Evolutionary conservation across 2,888 invertebrate species (phyloP).

Genomic region (Luperina testacea): DNA sequence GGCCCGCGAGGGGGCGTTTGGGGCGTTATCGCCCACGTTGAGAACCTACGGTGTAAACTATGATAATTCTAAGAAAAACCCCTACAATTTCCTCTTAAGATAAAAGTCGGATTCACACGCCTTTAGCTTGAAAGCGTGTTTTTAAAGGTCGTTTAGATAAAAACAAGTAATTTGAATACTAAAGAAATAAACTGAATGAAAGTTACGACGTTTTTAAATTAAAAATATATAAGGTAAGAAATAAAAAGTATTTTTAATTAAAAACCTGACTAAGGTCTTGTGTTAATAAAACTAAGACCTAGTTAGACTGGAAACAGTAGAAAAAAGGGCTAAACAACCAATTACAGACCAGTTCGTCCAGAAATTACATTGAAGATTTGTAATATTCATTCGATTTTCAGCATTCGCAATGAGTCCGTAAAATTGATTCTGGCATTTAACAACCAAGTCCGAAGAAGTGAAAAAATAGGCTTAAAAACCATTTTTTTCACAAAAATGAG

Average conservation of each 20-base stretch:
- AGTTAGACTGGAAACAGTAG: not conserved
- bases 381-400: not conserved
- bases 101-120: not conserved
- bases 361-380: not conserved
- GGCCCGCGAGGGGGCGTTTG: not conserved
- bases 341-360: not conserved
- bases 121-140: not conserved
- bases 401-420: not conserved
- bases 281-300: not conserved
- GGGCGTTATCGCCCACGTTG: not conserved
- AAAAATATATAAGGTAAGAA: not conserved
- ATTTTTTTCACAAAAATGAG: too few relatives aligned
- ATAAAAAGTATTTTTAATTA: not conserved
- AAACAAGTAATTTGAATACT: conserved; percentile 14
- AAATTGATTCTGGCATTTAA: too few relatives aligned
- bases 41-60: not conserved
- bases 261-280: not conserved
- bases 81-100: not conserved
- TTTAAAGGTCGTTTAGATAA: not conserved
- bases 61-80: conserved; percentile 5
- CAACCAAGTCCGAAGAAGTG: too few relatives aligned
- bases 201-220: conserved; percentile 3
- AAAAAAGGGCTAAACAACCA: not conserved
- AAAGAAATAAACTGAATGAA: conserved; percentile 19
- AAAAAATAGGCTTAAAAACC: too few relatives aligned